These are phyloP conservation scores for Cephus pygmeus DNA, from an alignment of 2,888 invertebrate genomes.

Conservation along the genomic window DNA sequence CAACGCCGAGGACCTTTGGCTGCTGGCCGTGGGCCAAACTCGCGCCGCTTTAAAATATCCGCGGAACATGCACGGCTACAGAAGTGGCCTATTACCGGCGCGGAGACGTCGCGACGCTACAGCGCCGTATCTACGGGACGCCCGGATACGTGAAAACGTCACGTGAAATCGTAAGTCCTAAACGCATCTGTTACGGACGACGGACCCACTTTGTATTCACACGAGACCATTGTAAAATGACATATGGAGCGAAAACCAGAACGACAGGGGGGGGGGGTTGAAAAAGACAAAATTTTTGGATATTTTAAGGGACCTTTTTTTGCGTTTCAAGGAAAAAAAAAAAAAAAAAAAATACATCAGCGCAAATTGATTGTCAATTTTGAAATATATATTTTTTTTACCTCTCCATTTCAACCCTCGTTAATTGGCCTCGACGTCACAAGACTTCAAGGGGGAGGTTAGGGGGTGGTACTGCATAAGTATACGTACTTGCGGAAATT, in stretches of 20 bases:
- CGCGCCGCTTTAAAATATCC: constrained; percentile 37
- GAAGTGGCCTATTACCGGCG: constrained; percentile 30
- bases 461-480: not conserved
- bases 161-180: not conserved
- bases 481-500: not conserved
- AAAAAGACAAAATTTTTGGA: too few relatives aligned
- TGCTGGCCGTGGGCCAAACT: constrained; percentile 37
- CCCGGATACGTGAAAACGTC: not conserved
- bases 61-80: constrained; percentile 27
- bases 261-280: too few relatives aligned
- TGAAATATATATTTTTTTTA: not conserved
- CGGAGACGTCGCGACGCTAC: not conserved
- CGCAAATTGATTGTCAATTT: not conserved
- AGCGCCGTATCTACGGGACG: not conserved
- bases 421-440: not conserved
- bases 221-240: too few relatives aligned
- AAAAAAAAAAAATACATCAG: not conserved
- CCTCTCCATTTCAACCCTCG: not conserved
- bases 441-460: not conserved
- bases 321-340: not conserved
- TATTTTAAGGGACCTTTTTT: too few relatives aligned
- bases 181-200: not conserved
- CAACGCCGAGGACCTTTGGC: constrained; percentile 34
- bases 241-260: too few relatives aligned
- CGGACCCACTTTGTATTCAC: too few relatives aligned